Evolutionary conservation across 2,888 invertebrate genomes (phyloP).

Genomic region (Apotomis betuletana): DNA sequence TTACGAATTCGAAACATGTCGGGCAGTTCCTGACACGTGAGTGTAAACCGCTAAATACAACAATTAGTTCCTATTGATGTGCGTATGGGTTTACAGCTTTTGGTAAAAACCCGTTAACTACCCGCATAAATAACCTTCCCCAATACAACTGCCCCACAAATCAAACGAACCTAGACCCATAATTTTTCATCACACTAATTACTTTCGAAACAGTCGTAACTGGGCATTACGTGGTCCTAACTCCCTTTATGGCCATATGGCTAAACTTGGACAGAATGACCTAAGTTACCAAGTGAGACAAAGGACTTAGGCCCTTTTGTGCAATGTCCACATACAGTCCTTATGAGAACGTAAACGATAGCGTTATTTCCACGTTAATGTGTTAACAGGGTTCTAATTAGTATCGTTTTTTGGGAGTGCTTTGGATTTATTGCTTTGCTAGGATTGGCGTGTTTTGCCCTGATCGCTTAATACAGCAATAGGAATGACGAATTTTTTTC

Average conservation of each 20-base stretch:
- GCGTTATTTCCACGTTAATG: conserved; percentile 31
- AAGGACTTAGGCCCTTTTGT: background rate
- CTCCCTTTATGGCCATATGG: conserved; percentile 26
- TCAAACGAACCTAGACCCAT: conserved; percentile 42
- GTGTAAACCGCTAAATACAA: no score
- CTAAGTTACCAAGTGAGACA: background rate
- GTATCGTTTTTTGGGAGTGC: conserved; percentile 7
- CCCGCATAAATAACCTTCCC: conserved; percentile 14
- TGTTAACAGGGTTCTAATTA: conserved; percentile 28
- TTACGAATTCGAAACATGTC: no score
- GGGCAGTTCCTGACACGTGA: no score
- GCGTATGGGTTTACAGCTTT: no score
- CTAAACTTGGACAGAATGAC: background rate
- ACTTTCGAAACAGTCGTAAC: conserved; percentile 45
- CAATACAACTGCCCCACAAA: conserved; percentile 24
- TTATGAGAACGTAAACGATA: conserved; percentile 16
- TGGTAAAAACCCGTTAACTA: background rate
- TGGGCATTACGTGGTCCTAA: conserved; percentile 41
- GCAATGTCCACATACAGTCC: background rate
- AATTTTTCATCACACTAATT: conserved; percentile 51
- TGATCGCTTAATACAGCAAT: no score
- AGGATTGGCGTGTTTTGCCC: no score
- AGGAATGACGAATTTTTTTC: no score
- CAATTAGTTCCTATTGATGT: no score
- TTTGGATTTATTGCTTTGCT: background rate